phyloP scores from a whole-genome alignment of 2,113 vertebrate species.

The Odocoileus hemionus region DNA sequence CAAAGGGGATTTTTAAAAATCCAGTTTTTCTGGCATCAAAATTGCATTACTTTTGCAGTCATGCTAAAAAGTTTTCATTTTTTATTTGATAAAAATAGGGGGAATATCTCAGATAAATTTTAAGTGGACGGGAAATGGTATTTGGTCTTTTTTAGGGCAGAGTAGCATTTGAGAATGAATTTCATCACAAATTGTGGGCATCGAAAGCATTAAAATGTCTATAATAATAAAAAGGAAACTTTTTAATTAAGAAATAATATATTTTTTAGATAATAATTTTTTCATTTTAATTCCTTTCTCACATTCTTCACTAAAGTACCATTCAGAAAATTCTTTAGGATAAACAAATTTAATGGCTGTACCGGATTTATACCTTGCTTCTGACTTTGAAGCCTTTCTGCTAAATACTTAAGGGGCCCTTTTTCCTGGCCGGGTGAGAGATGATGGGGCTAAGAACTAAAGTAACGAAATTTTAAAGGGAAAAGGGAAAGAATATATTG shows the following conservation, averaged over 20 bases:
- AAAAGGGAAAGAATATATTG: neutral
- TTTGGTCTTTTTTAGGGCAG: neutral
- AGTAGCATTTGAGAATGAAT: neutral
- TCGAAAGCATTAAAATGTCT: neutral
- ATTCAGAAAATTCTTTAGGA: neutral
- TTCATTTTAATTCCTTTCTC: neutral
- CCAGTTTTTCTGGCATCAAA: no score
- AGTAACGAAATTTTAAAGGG: neutral
- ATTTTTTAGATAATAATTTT: neutral
- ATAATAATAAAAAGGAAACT: no score
- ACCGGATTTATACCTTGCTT: neutral
- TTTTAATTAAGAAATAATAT: no score
- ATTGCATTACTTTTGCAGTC: no score
- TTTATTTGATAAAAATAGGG: neutral
- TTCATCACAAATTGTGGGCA: neutral
- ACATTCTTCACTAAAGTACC: neutral
- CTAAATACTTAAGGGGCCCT: neutral
- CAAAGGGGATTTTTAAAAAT: no score
- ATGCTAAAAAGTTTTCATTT: no score
- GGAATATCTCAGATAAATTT: neutral
- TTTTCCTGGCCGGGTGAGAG: neutral
- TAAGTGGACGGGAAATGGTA: neutral
- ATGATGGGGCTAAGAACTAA: neutral
- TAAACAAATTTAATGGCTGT: neutral
- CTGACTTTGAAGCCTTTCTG: neutral